Base-by-base conservation (phyloP, 2,888 invertebrate genomes). In the Ernsta delagoae region DNA sequence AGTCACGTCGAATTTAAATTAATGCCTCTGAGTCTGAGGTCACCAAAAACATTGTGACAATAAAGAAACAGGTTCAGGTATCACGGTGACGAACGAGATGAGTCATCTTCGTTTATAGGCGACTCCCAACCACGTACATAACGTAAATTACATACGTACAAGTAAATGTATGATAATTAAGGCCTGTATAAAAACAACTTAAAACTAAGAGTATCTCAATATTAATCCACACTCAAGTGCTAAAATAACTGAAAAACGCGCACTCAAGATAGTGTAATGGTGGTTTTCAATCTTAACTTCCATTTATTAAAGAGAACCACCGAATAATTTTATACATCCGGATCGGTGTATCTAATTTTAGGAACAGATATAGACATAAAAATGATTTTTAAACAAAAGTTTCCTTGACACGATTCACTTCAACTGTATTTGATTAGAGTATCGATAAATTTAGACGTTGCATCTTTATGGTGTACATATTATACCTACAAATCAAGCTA, bases 21-120 rank as follows among this genome's bases (percentile, higher is more conserved):
- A 48, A 48, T 48, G 12, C n/a, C 9, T 34, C 61, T 61, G 67
- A 67, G 67, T 34, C 61, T 61, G 67, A 67, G 67, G 48, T 67
- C 61, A 67, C 48, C 53, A 56, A 56, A 48, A 56, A 67, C 61
- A 36, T 56, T 48, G 67, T 62, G 45, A 67, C 67, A 67, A 61
- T 67, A 48, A 56, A 60, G 65, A 65, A 67, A 69, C 63, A 69
- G 59, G 69, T 63, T 69, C 53, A 67, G n/a, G 31, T 59, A 64
- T 53, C 59, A 57, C 54, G 48, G 65, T 73, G 72, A 70, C 73
- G 73, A 71, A 65, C 62, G 65, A 59, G 71, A 72, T 75, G 75
- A 75, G 41, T 75, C 75, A 75, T 65, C 48, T 66, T 65, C 68
- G 59, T 70, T 71, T 70, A 67, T 67, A 73, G 64, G 5, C 59